Evolutionary conservation across 2,888 invertebrate species (phyloP).

Genomic region (Dryobota labecula): DNA sequence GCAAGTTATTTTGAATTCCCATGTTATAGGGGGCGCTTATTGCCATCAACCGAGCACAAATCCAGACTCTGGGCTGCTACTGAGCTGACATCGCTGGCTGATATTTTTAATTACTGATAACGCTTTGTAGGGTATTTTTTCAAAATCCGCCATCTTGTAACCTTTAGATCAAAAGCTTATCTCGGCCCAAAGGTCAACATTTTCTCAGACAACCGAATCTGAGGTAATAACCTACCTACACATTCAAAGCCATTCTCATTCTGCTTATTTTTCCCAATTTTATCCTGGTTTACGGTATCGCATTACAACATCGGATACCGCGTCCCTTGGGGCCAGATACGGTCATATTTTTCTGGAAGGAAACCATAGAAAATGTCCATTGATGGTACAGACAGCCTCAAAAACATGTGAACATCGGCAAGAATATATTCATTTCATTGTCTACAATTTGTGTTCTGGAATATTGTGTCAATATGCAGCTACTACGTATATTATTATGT

Average conservation of each 20-base stretch:
- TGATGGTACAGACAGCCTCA: neutral
- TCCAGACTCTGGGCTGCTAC: no score
- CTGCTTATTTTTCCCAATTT: slow-evolving; percentile 57
- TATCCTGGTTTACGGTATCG: slow-evolving; percentile 52
- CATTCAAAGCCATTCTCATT: slow-evolving; percentile 33
- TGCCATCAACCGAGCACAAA: no score
- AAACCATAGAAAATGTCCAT: slow-evolving; percentile 48
- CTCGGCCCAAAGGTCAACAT: slow-evolving; percentile 41
- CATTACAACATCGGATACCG: slow-evolving; percentile 54
- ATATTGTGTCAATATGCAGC: neutral
- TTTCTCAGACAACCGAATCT: slow-evolving; percentile 27
- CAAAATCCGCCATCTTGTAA: slow-evolving; percentile 26
- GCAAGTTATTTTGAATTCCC: no score
- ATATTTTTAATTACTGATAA: slow-evolving; percentile 19
- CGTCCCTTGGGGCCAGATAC: slow-evolving; percentile 39
- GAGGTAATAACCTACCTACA: slow-evolving; percentile 37
- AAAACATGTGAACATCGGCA: neutral
- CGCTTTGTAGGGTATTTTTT: slow-evolving; percentile 15
- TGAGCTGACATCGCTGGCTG: no score
- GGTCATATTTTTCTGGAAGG: slow-evolving; percentile 42
- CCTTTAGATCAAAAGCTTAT: slow-evolving; percentile 48
- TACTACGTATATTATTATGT: neutral
- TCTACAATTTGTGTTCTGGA: neutral
- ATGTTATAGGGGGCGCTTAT: no score
- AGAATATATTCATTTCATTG: neutral